These are phyloP conservation scores for Cremastinae sp. DNA, from an alignment of 2,888 invertebrate genomes.

Conservation along the genomic window DNA sequence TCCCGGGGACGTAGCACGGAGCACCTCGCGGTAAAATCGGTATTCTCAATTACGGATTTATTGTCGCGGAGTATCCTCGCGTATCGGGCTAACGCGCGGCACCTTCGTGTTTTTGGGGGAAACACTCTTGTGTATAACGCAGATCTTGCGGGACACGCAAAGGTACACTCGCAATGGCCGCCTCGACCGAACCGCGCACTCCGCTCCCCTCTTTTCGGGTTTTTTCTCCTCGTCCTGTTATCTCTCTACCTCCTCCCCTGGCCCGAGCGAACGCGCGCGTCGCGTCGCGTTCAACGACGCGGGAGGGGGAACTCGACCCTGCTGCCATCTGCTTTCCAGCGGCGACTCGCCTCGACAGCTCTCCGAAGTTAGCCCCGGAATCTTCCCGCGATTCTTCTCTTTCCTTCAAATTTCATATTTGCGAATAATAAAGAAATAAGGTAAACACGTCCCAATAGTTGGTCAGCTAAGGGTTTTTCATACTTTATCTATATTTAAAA, in stretches of 20 bases:
- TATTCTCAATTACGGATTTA: slow-evolving; percentile 50
- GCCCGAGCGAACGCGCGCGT: slow-evolving; percentile 32
- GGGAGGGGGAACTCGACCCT: background rate
- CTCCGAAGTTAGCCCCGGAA: background rate
- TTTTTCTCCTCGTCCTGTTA: slow-evolving; percentile 25
- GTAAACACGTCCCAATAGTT: too few species aligned
- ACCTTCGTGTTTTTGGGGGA: slow-evolving; percentile 29
- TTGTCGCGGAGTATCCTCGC: slow-evolving; percentile 9
- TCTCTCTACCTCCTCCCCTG: slow-evolving; percentile 28
- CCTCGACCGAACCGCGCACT: slow-evolving; percentile 73
- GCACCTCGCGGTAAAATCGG: slow-evolving; percentile 71
- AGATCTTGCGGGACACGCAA: slow-evolving; percentile 67
- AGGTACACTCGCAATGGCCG: slow-evolving; percentile 76
- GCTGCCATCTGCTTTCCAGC: slow-evolving; percentile 21
- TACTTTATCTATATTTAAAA: too few species aligned
- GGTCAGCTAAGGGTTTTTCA: too few species aligned
- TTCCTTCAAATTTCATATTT: too few species aligned
- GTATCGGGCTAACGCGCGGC: slow-evolving; percentile 27
- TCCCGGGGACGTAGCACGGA: slow-evolving; percentile 74
- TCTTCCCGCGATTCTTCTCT: too few species aligned
- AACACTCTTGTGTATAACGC: slow-evolving; percentile 66
- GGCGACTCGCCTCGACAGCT: background rate
- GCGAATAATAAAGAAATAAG: too few species aligned
- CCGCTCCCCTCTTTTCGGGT: slow-evolving; percentile 59
- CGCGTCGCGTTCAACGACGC: slow-evolving; percentile 20